Evolutionary conservation across 2,113 vertebrate genomes (phyloP).

Genomic region (Paradisaea rubra): DNA sequence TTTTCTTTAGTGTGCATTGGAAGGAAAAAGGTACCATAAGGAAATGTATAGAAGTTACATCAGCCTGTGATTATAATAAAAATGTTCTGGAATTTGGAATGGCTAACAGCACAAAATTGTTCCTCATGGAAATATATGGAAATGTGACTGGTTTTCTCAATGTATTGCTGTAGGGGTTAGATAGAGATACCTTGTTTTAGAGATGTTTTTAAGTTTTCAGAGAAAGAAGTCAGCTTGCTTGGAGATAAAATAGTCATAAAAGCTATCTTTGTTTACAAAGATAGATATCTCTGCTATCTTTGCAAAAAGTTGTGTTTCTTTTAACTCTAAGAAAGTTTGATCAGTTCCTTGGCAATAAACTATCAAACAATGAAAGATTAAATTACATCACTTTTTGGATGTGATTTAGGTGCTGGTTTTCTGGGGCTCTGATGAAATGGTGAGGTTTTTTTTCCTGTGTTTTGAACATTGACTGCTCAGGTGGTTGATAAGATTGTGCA

Average conservation of each 20-base stretch:
- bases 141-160: background rate
- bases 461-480: background rate
- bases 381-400: background rate
- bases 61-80: background rate
- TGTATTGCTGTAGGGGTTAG: background rate
- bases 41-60: background rate
- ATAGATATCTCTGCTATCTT: background rate
- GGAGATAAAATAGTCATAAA: background rate
- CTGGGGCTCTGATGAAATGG: background rate
- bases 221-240: background rate
- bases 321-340: background rate
- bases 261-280: background rate
- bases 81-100: background rate
- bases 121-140: background rate
- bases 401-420: background rate
- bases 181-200: background rate
- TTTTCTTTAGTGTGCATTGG: background rate
- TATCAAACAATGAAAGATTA: background rate
- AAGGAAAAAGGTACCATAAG: background rate
- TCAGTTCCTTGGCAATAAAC: background rate
- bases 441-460: background rate
- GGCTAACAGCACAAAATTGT: background rate
- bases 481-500: background rate
- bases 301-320: background rate
- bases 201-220: background rate